A percentile compares a stretch with the other conserved stretches of the same genome.
Evolutionary conservation across 2,113 vertebrate genomes (phyloP).

Genomic region (Solea solea): DNA sequence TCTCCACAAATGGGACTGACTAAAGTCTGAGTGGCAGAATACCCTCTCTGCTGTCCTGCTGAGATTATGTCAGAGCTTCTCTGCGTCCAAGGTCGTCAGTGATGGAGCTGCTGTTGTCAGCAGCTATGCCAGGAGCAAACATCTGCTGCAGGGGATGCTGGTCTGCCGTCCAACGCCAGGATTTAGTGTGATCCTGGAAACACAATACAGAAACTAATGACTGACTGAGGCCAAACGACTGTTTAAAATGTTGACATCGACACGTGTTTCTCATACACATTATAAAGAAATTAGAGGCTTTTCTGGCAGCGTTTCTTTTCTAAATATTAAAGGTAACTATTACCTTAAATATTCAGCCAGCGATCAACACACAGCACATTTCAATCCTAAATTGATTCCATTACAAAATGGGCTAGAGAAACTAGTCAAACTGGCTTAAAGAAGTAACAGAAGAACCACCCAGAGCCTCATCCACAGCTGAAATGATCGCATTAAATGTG

Average conservation of each 20-base stretch:
- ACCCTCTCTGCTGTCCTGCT: conserved; percentile 25
- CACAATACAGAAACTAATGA: conserved; percentile 71
- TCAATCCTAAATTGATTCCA: conserved; percentile 4
- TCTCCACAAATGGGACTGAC: conserved; percentile 41
- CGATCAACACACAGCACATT: conserved; percentile 28
- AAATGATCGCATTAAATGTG: conserved; percentile 55
- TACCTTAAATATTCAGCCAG: neutral
- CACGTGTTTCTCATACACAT: conserved; percentile 26
- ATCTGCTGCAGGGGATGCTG: conserved; percentile 60
- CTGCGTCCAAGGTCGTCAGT: conserved; percentile 44
- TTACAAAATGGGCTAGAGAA: neutral
- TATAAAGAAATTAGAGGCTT: conserved; percentile 13
- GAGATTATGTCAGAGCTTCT: conserved; percentile 48
- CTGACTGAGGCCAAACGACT: conserved; percentile 40
- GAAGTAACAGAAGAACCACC: conserved; percentile 26
- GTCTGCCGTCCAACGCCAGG: conserved; percentile 52
- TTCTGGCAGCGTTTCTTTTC: conserved; percentile 1
- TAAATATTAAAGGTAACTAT: neutral
- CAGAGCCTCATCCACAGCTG: conserved; percentile 14
- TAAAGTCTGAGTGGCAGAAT: conserved; percentile 38
- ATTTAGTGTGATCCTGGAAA: conserved; percentile 68
- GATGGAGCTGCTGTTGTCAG: conserved; percentile 49
- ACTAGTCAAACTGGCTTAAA: conserved; percentile 36
- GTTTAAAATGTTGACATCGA: conserved; percentile 32
- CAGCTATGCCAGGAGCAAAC: conserved; percentile 58